Base-by-base conservation (phyloP, 2,888 invertebrate genomes). In the Serrognathus titanus region DNA sequence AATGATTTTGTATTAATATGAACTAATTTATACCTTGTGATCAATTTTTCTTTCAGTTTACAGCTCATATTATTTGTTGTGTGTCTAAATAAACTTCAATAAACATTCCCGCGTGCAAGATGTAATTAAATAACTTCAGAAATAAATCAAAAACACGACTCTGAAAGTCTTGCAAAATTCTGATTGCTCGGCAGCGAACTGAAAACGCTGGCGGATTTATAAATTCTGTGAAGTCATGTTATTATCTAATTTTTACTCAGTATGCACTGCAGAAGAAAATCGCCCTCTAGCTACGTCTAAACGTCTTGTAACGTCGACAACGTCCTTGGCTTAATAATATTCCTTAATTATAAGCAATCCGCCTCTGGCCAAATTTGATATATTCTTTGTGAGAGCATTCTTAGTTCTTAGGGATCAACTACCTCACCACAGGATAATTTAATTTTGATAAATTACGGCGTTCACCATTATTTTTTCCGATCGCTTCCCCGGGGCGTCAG, bases 251-350 rank as follows among this genome's bases (percentile, higher is more conserved):
- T 43, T 43, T 43, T 43, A 16, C 12, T 20, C 9, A 10, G 43
- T 16, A 43, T 20, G 43, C 43, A 43, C 43, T 11, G 43, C 43
- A 16, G 43, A 43, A 16, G 43, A 43, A 43, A 43, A 43, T n/a
- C n/a, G 45, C 45, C 58, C 24, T 20, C 45, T 16, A 35, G 50
- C 53, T 2, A 24, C 43, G 41, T 53, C 54, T 50, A 48, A 43
- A 48, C 52, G 48, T 52, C 57, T 51, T 41, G 48, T 43, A 52
- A 51, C 38, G 48, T 51, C 52, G 48, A 52, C 51, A 55, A 48
- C 60, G 63, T 60, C 63, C 63, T 63, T 63, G 63, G 60, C 59
- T 57, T 62, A 63, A 62, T 62, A 62, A 61, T 63, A 55, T 55
- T 58, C 46, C 58, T 58, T 54, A 58, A 58, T 54, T 58, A 54